Base-by-base conservation (phyloP, 2,113 vertebrate species). In the Clupea harengus region DNA sequence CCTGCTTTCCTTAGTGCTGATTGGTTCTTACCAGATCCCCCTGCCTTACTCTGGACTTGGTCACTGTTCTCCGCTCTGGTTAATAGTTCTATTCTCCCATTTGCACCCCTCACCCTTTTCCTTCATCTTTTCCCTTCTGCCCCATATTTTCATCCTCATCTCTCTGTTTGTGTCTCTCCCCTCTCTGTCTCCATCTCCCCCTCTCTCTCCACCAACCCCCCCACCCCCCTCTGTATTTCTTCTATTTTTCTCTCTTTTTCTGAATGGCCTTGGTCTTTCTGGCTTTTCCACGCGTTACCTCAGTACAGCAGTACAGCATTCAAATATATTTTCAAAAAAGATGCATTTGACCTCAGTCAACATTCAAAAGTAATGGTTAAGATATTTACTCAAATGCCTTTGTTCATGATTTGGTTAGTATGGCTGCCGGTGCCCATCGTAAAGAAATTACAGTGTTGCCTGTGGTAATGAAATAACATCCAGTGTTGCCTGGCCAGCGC, bases 401-500 rank as follows among this genome's bases (percentile, higher is more conserved):
- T 17, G 72, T 28, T 78, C 72, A 78, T 78, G 72, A 78, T 39
- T 78, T 11, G 2, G 28, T 78, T 78, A 67, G 72, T 15, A 78
- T 78, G 10, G 72, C 72, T 2, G 6, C 25, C 39, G 72, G 72
- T 39, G 25, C 28, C 39, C 39, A 78, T 32, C 15, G 32, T 39
- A 78, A 39, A 39, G 72, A 78, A 17, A 17, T 78, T 3, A 78
- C 13, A 32, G 28, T 78, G 13, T 78, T 78, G 28, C 72, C 72
- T 78, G 15, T 78, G 3, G 72, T 78, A 32, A 78, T 78, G 72
- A 78, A 78, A 78, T 78, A 78, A 78, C 11, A 11, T 86, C 87
- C 89, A 54, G 90, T 86, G 81, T 89, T 88, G 81, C 88, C 82
- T 88, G 72, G 15, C 72, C 72, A 54, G 18, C 8, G 18, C 60